Percentiles rank a stretch among this genome's conserved stretches.
These are phyloP conservation scores for Recurvirostra avosetta DNA, from an alignment of 2,113 vertebrate genomes.

Conservation along the genomic window DNA sequence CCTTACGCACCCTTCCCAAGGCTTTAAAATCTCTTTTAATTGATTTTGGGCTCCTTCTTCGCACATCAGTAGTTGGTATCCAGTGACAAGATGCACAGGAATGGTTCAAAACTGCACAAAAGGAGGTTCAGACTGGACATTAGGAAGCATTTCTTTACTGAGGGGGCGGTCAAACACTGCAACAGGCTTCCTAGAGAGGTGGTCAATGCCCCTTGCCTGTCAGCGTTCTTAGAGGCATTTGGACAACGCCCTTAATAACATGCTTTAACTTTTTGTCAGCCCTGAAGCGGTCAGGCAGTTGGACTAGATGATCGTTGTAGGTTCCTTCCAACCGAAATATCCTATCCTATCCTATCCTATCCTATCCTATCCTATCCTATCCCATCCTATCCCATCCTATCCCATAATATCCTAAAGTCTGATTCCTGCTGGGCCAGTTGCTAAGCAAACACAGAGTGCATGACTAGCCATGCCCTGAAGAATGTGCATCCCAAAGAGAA, in stretches of 20 bases:
- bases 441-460: not conserved
- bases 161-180: not conserved
- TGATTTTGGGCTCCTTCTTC: too few relatives aligned
- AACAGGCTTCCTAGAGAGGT: not conserved
- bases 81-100: fast-evolving
- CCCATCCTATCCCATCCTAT: not conserved
- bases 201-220: not conserved
- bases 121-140: not conserved
- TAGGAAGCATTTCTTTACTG: not conserved
- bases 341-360: too few relatives aligned
- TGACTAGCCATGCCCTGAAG: not conserved
- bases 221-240: not conserved
- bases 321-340: not conserved
- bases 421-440: not conserved
- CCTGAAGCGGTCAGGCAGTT: not conserved
- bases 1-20: too few relatives aligned
- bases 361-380: too few relatives aligned
- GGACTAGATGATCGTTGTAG: not conserved
- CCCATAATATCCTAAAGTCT: not conserved
- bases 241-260: not conserved
- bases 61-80: too few relatives aligned
- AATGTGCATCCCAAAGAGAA: not conserved
- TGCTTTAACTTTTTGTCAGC: too few relatives aligned
- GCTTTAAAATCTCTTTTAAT: too few relatives aligned
- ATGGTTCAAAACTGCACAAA: too few relatives aligned